Conservation (phyloP, 2,113 vertebrate genomes). For the Hemichromis elongatus region DNA sequence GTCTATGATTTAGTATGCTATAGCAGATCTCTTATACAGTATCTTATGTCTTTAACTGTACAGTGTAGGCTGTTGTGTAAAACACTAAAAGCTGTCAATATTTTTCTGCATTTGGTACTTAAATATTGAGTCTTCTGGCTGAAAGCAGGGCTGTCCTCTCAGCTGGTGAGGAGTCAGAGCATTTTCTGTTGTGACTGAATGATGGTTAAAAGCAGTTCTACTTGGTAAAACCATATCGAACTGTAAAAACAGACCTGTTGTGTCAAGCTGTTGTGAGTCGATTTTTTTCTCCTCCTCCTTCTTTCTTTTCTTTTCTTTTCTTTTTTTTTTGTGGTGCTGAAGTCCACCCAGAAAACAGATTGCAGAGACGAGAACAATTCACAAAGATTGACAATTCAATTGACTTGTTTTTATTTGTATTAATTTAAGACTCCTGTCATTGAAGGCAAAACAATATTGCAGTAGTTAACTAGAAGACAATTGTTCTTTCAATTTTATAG, state of each 20-base stretch:
- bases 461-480: conserved; percentile 36
- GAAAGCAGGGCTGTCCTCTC: conserved; percentile 8
- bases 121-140: conserved; percentile 25
- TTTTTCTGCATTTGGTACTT: conserved; percentile 59
- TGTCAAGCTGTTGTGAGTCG: conserved; percentile 47
- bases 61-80: conserved; percentile 71
- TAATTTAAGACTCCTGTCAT: conserved; percentile 67
- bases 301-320: not conserved
- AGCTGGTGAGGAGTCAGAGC: not conserved
- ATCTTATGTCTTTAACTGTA: conserved; percentile 63
- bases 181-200: conserved; percentile 33
- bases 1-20: conserved; percentile 45
- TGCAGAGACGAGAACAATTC: conserved; percentile 26
- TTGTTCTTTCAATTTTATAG: conserved; percentile 49
- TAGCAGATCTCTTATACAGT: conserved; percentile 56
- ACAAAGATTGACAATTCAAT: conserved; percentile 35
- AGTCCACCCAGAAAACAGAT: conserved; percentile 8
- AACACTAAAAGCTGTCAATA: conserved; percentile 75
- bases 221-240: conserved; percentile 43
- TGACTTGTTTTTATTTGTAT: conserved; percentile 24
- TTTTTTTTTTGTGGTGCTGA: conserved; percentile 19
- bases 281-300: not conserved
- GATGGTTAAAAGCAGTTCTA: conserved; percentile 25
- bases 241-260: conserved; percentile 38
- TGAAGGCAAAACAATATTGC: conserved; percentile 73